Evolutionary conservation across 2,113 vertebrate species (phyloP).

Genomic region (Sus scrofa): T2T-Sscrofa CM000825.6:55824501-55825000

Average conservation of each 20-base stretch:
- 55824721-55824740: neutral
- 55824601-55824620: neutral
- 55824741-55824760: neutral
- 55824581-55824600: neutral
- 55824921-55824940: neutral
- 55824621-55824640: neutral
- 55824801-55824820: neutral
- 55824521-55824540: constrained; percentile 2
- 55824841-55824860: neutral
- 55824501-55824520: constrained; percentile 53
- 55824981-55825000: constrained; percentile 82
- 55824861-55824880: neutral
- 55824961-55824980: constrained; percentile 14
- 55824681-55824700: neutral
- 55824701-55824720: neutral
- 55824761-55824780: neutral
- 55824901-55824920: neutral
- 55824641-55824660: neutral
- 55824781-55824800: fast-evolving
- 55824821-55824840: neutral
- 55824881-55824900: neutral
- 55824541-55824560: constrained; percentile 4
- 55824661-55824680: neutral
- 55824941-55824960: neutral
- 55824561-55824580: neutral